Evolutionary conservation across 1,140 invertebrate species (phyloP).

Genomic region (Heliconius hermathena): DNA sequence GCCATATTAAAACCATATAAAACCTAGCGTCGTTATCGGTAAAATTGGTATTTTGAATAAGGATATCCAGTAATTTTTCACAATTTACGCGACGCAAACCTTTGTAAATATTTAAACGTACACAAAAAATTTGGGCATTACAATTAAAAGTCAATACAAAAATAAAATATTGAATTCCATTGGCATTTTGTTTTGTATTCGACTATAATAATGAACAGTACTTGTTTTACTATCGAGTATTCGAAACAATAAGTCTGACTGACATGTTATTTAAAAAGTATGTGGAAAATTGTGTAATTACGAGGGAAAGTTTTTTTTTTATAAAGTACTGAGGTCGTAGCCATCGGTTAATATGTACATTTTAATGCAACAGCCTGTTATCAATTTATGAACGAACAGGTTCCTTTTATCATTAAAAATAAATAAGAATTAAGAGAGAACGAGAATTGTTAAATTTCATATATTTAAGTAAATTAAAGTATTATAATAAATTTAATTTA

Average conservation of each 20-base stretch:
- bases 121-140: neutral
- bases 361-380: slow-evolving; percentile 21
- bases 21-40: too few species aligned
- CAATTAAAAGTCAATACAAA: neutral
- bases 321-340: neutral
- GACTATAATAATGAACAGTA: neutral
- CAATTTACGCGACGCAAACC: neutral
- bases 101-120: neutral
- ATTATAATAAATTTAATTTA: neutral
- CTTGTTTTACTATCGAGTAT: slow-evolving; percentile 2
- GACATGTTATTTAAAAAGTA: slow-evolving; percentile 7
- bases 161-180: neutral
- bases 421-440: neutral
- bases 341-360: slow-evolving; percentile 25
- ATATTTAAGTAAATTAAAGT: neutral
- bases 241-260: neutral
- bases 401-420: slow-evolving; percentile 29
- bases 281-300: neutral
- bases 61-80: neutral
- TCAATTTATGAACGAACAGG: slow-evolving; percentile 34
- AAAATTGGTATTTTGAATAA: neutral
- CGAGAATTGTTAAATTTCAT: neutral
- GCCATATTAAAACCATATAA: too few species aligned
- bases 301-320: neutral
- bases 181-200: neutral